Conservation (phyloP, 1,140 invertebrate genomes). For the Mycetomoellerius zeteki region DNA sequence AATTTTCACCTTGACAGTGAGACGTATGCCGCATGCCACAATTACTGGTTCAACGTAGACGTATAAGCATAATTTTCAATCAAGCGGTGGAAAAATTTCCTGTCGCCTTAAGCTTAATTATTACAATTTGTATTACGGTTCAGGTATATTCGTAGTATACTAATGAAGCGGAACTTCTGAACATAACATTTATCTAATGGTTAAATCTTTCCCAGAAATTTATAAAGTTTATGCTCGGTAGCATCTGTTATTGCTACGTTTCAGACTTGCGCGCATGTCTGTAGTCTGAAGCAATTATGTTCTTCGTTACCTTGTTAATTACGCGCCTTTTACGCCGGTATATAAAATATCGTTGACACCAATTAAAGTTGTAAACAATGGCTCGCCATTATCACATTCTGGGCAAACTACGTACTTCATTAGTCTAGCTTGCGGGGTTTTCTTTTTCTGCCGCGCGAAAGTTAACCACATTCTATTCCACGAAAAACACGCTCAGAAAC, state of each 20-base stretch:
- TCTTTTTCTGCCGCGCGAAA: background rate
- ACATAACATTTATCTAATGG: slow-evolving; percentile 43
- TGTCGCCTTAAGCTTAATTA: slow-evolving; percentile 44
- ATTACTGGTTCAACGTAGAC: background rate
- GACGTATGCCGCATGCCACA: background rate
- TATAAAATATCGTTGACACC: slow-evolving; percentile 45
- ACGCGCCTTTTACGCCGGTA: slow-evolving; percentile 9
- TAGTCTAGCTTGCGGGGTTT: background rate
- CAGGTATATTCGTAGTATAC: slow-evolving; percentile 33
- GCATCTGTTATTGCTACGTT: slow-evolving; percentile 4
- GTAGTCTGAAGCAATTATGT: slow-evolving; percentile 46
- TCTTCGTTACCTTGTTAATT: slow-evolving; percentile 28
- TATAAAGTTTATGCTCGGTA: slow-evolving; percentile 14
- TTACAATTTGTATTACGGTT: slow-evolving; percentile 53
- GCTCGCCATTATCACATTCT: background rate
- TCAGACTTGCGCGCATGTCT: background rate
- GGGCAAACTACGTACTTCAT: slow-evolving; percentile 12
- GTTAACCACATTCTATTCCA: background rate
- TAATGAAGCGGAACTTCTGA: slow-evolving; percentile 46
- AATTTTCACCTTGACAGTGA: slow-evolving; percentile 17
- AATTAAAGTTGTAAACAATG: slow-evolving; percentile 30
- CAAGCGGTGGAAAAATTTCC: background rate
- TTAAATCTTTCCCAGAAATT: slow-evolving; percentile 42
- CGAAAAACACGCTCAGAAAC: background rate
- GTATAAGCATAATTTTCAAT: slow-evolving; percentile 52